Base-by-base conservation (phyloP, 2,113 vertebrate species). In the Hydrolagus affinis region DNA sequence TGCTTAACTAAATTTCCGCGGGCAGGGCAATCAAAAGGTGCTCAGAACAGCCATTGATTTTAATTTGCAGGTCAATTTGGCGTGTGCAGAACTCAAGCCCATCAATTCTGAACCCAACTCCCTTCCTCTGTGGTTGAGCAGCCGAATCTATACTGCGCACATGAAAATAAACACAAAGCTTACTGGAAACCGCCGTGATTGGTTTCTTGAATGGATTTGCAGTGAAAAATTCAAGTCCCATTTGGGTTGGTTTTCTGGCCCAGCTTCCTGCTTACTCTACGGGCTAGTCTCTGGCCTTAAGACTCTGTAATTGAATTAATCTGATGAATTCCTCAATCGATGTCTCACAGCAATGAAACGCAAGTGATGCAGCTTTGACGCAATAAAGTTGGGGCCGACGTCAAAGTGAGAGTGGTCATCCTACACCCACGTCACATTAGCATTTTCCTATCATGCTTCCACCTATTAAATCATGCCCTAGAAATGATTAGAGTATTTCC, bases 341-440 rank as follows among this genome's bases (percentile, higher is more conserved):
- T 17, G 64, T 66, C 66, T 1, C 28, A 23, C 15, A 66, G 78
- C 60, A 32, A 9, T 83, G 62, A 17, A 44, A 28, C 78, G 32
- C 25, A 83, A 83, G 14, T 32, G 60, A 64, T 32, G 60, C 60
- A 68, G 25, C 78, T 83, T 83, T 83, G 62, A 83, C 66, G 60
- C 66, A 62, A 83, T 68, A 66, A 68, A 68, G 15, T 30, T 83
- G 78, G 2, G 1, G 21, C n/a, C 21, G 14, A 83, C 78, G 19
- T 83, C 78, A 83, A 83, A 83, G 78, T 66, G 78, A 83, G 32
- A 83, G 17, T 44, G 44, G 44, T 17, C 32, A 19, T 19, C 78
- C 64, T 30, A 83, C 66, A 11, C 12, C 78, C 78, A 17, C 78
- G 78, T 64, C 60, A 28, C 73, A 75, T 75, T n/a, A 30, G 30